Conservation (phyloP, 2,797 vertebrate genomes). For the Galago senegalensis region DNA sequence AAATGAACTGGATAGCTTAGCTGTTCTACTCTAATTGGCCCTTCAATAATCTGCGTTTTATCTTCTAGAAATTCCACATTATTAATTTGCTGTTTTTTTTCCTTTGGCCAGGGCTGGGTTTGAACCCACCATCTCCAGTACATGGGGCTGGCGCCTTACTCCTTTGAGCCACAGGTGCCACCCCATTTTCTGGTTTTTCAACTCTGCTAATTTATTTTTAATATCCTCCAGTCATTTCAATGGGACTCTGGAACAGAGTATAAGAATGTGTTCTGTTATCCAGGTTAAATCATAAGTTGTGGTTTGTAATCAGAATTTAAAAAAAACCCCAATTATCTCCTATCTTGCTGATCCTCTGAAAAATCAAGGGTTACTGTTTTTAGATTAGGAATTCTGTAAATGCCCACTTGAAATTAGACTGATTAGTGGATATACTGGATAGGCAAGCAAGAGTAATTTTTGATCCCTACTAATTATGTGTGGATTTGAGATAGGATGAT, state of each 20-base stretch:
- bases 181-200: not conserved
- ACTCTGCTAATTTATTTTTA: conserved; percentile 31
- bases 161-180: no score
- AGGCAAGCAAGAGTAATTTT: not conserved
- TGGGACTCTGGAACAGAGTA: conserved; percentile 33
- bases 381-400: not conserved
- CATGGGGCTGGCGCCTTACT: no score
- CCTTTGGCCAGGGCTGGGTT: no score
- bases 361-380: conserved; percentile 39
- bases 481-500: not conserved
- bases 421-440: not conserved
- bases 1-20: not conserved
- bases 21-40: not conserved
- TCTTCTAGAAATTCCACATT: conserved; percentile 31
- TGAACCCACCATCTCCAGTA: no score
- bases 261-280: conserved; percentile 40
- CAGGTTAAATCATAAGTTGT: not conserved
- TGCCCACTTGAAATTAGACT: not conserved
- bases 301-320: not conserved
- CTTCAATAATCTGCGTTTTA: not conserved
- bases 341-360: conserved; percentile 15
- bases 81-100: conserved; percentile 2
- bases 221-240: conserved; percentile 46
- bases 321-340: not conserved
- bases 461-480: not conserved